Conservation (phyloP, 2,888 invertebrate genomes). For the Hirtodrosophila confusa region DNA sequence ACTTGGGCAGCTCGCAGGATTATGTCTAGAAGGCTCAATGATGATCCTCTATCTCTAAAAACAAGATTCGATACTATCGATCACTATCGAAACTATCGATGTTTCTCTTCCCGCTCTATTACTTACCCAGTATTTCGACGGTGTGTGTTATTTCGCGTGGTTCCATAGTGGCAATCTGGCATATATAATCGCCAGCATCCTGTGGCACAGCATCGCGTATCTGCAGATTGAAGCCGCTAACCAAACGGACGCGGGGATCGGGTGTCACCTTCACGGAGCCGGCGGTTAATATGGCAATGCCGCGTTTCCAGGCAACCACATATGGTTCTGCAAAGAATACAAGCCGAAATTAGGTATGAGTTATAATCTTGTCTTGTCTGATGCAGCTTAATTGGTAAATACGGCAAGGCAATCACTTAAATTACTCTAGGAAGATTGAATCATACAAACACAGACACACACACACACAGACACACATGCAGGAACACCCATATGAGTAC, state of each 20-base stretch:
- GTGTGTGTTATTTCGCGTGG: conserved; percentile 88
- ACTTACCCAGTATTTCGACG: conserved; percentile 88
- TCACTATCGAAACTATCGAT: too few relatives aligned
- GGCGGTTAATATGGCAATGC: conserved; percentile 88
- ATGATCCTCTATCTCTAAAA: too few relatives aligned
- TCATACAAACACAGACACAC: conserved; percentile 27
- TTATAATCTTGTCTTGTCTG: conserved; percentile 39
- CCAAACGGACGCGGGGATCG: conserved; percentile 87
- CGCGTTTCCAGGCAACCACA: conserved; percentile 88
- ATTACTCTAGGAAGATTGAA: conserved; percentile 67
- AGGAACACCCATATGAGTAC: conserved; percentile 22
- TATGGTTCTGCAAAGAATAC: conserved; percentile 85
- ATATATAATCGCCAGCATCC: conserved; percentile 89
- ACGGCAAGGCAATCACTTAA: conserved; percentile 58
- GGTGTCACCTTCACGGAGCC: conserved; percentile 88
- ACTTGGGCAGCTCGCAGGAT: too few relatives aligned
- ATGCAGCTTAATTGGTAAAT: conserved; percentile 51
- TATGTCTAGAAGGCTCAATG: too few relatives aligned
- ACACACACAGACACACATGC: conserved; percentile 6
- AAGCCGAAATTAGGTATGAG: conserved; percentile 6
- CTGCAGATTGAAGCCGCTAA: conserved; percentile 87
- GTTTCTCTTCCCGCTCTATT: too few relatives aligned
- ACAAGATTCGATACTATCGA: too few relatives aligned
- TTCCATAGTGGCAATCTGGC: conserved; percentile 88
- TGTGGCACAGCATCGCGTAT: conserved; percentile 87